phyloP scores from a whole-genome alignment of 2,888 invertebrate species.

The Temnothorax ravouxi region DNA sequence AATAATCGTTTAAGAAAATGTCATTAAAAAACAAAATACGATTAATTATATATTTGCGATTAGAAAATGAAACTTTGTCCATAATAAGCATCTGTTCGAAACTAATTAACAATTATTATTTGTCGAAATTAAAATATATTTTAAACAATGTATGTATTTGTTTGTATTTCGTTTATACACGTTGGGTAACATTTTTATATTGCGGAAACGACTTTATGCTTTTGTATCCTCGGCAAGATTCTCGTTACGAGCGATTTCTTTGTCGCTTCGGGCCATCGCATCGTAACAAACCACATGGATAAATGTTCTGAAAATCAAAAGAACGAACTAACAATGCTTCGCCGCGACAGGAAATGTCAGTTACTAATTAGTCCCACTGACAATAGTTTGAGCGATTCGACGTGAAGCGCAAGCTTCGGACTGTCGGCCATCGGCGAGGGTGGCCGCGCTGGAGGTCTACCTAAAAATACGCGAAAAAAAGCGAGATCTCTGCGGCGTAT shows the following conservation, averaged over 20 bases:
- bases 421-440: constrained; percentile 62
- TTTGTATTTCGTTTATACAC: neutral
- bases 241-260: constrained; percentile 15
- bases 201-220: neutral
- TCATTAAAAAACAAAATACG: neutral
- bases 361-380: constrained; percentile 56
- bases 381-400: constrained; percentile 49
- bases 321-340: constrained; percentile 45
- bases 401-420: constrained; percentile 50
- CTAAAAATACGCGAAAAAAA: constrained; percentile 63
- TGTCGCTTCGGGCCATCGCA: neutral
- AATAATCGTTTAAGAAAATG: neutral
- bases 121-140: constrained; percentile 12
- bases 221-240: neutral
- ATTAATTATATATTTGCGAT: neutral
- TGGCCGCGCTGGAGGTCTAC: constrained; percentile 55
- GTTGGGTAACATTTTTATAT: neutral
- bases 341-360: constrained; percentile 48
- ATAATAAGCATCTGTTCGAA: neutral
- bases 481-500: constrained; percentile 32
- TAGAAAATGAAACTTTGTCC: neutral
- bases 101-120: neutral
- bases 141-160: neutral
- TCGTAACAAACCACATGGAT: neutral
- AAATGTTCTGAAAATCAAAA: constrained; percentile 35